These are phyloP conservation scores for Paracanthobrama guichenoti DNA, from an alignment of 2,113 vertebrate species.

Conservation along the genomic window DNA sequence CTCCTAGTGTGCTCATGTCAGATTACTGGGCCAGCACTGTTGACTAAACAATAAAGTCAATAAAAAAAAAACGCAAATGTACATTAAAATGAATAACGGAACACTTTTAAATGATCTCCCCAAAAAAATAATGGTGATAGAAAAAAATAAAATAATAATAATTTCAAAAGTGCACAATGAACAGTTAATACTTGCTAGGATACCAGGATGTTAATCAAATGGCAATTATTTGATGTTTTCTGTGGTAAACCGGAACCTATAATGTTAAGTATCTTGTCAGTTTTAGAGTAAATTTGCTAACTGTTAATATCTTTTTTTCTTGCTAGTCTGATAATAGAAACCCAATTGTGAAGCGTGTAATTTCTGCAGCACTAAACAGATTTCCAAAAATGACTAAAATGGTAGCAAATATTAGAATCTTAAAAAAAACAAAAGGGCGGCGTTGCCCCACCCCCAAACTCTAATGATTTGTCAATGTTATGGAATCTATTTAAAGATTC, in stretches of 20 bases:
- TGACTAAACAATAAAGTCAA: not conserved
- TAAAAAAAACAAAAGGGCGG: not conserved
- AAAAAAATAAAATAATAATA: not conserved
- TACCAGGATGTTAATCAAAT: not conserved
- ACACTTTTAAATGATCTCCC: not conserved
- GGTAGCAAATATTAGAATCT: too few species aligned
- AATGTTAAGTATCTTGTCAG: not conserved
- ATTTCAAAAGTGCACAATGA: not conserved
- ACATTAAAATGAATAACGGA: conserved; percentile 2
- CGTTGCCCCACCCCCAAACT: not conserved
- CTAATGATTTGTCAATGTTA: not conserved
- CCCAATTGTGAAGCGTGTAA: not conserved
- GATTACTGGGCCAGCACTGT: conserved; percentile 7
- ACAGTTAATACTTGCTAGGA: not conserved
- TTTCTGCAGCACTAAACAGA: not conserved
- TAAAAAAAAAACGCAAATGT: conserved; percentile 4
- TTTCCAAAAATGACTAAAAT: not conserved
- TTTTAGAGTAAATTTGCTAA: not conserved
- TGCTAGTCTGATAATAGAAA: not conserved
- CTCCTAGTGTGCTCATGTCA: conserved; percentile 12
- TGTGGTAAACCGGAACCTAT: not conserved
- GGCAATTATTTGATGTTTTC: not conserved
- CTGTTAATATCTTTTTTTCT: not conserved
- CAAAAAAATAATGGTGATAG: not conserved
- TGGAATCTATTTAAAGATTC: not conserved